Conservation (phyloP, 2,888 invertebrate species). For the Orchestes rusci region DNA sequence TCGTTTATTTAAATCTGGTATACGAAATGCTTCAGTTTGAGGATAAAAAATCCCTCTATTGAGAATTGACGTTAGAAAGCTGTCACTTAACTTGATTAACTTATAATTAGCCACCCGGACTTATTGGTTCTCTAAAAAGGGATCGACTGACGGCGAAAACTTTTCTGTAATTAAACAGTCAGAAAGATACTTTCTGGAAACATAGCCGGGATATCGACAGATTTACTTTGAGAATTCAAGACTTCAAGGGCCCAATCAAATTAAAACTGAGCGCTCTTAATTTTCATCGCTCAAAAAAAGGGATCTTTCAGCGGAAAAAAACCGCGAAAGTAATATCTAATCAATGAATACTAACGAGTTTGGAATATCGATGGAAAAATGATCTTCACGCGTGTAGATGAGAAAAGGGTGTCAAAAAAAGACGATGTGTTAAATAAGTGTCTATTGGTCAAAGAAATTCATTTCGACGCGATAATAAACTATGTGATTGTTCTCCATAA, state of each 20-base stretch:
- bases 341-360: constrained; percentile 34
- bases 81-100: constrained; percentile 26
- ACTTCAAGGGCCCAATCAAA: constrained; percentile 22
- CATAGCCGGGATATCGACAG: constrained; percentile 25
- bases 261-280: constrained; percentile 24
- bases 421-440: too few species aligned
- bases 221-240: constrained; percentile 24
- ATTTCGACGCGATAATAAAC: too few species aligned
- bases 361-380: constrained; percentile 32
- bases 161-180: constrained; percentile 27
- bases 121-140: constrained; percentile 26
- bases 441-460: background rate
- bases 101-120: constrained; percentile 23
- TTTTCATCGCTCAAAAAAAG: constrained; percentile 13
- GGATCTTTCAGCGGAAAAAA: constrained; percentile 16
- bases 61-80: constrained; percentile 10
- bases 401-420: too few species aligned
- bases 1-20: constrained; percentile 9
- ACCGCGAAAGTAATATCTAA: constrained; percentile 20
- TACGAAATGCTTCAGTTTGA: too few species aligned
- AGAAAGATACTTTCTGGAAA: constrained; percentile 23
- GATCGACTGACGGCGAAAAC: constrained; percentile 25
- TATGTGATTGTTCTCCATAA: too few species aligned
- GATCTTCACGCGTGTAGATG: too few species aligned
- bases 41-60: too few species aligned